phyloP scores from a whole-genome alignment of 2,888 invertebrate genomes.

The Heliconius erato region DNA sequence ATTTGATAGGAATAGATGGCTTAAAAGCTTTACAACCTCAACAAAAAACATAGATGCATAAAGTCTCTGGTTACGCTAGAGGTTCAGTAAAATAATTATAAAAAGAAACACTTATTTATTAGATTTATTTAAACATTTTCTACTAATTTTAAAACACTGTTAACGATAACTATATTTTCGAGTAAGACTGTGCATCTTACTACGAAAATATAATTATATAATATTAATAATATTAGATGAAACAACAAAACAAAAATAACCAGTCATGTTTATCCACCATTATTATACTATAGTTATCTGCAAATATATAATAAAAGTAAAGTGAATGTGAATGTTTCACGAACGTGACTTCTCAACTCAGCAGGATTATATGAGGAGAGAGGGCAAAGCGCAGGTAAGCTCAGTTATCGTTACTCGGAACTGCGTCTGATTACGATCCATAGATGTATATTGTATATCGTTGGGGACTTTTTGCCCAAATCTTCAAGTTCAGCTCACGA shows the following conservation, averaged over 20 bases:
- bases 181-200: background rate
- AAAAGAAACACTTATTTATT: background rate
- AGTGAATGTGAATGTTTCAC: constrained; percentile 38
- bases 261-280: background rate
- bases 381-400: constrained; percentile 59
- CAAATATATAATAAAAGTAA: background rate
- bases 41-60: too few species aligned
- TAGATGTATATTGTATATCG: constrained; percentile 30
- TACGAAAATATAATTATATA: too few species aligned
- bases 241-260: background rate
- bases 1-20: too few species aligned
- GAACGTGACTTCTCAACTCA: constrained; percentile 57
- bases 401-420: constrained; percentile 69
- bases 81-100: too few species aligned
- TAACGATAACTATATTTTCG: background rate
- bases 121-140: background rate
- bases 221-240: background rate
- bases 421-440: constrained; percentile 55
- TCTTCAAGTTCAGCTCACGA: background rate
- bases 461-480: constrained; percentile 15
- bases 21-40: too few species aligned
- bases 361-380: constrained; percentile 56
- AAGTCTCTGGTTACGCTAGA: too few species aligned
- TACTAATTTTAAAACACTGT: background rate
- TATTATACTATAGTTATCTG: background rate